Evolutionary conservation across 2,888 invertebrate genomes (phyloP).

Genomic region (Agrochola litura): DNA sequence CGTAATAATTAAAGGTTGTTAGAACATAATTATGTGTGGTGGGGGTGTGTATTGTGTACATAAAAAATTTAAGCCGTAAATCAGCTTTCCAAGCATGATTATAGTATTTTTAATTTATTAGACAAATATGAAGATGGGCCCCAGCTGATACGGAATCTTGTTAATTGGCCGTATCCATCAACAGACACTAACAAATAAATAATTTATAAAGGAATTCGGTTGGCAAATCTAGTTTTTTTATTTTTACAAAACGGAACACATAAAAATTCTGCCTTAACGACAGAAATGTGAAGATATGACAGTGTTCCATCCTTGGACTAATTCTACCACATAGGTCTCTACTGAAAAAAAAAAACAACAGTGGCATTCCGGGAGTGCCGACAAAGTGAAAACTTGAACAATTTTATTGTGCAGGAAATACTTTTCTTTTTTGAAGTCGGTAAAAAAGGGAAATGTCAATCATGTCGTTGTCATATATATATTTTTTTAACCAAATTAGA

Average conservation of each 20-base stretch:
- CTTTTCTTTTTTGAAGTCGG: too few relatives aligned
- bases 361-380: too few relatives aligned
- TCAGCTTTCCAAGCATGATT: not conserved
- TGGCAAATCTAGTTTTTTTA: not conserved
- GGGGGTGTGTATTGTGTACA: slow-evolving; percentile 10
- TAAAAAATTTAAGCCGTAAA: slow-evolving; percentile 13
- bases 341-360: not conserved
- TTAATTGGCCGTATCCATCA: not conserved
- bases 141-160: slow-evolving; percentile 5
- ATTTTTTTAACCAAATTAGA: too few relatives aligned
- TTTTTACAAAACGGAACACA: not conserved
- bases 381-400: too few relatives aligned
- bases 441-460: too few relatives aligned
- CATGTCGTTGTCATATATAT: too few relatives aligned
- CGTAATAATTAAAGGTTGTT: slow-evolving; percentile 51
- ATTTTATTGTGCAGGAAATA: too few relatives aligned
- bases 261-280: not conserved
- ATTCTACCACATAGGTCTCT: not conserved
- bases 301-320: not conserved
- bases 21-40: slow-evolving; percentile 21
- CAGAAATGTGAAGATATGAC: not conserved
- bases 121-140: slow-evolving; percentile 10
- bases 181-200: not conserved
- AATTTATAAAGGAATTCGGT: too few relatives aligned
- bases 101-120: slow-evolving; percentile 2